A percentile compares a stretch with the other conserved stretches of the same genome.
Conservation (phyloP, 2,113 vertebrate genomes). For the Spheniscus mendiculus region DNA sequence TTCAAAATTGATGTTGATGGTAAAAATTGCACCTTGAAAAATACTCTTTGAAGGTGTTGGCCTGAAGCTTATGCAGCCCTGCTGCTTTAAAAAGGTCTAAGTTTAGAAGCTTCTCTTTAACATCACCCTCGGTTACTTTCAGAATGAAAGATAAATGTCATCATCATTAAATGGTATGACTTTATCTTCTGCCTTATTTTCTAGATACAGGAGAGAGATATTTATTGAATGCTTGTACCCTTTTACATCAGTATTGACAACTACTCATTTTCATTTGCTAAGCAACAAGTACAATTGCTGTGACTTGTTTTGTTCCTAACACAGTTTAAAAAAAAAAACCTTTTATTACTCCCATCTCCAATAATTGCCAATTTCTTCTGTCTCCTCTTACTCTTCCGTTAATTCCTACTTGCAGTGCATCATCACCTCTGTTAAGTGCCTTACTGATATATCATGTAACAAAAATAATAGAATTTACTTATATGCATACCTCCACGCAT, state of each 20-base stretch:
- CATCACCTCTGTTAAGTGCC: neutral
- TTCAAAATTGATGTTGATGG: neutral
- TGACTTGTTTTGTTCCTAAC: neutral
- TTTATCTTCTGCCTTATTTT: neutral
- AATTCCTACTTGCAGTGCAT: neutral
- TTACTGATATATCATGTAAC: neutral
- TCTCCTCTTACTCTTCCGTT: neutral
- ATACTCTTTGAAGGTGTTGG: neutral
- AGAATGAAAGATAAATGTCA: neutral
- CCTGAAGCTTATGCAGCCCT: neutral
- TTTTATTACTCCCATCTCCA: neutral
- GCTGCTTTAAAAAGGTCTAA: neutral
- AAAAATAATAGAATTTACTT: neutral
- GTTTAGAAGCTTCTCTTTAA: neutral
- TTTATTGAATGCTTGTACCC: neutral
- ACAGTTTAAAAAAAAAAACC: fast-evolving
- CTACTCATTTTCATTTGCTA: neutral
- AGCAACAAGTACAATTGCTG: neutral
- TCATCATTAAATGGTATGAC: neutral
- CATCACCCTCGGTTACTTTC: neutral
- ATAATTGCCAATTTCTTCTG: neutral
- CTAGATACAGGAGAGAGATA: neutral
- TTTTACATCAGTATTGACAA: neutral
- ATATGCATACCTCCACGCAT: neutral
- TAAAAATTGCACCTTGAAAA: neutral